Conservation (phyloP, 1,140 invertebrate genomes). For the Formica exsecta region DNA sequence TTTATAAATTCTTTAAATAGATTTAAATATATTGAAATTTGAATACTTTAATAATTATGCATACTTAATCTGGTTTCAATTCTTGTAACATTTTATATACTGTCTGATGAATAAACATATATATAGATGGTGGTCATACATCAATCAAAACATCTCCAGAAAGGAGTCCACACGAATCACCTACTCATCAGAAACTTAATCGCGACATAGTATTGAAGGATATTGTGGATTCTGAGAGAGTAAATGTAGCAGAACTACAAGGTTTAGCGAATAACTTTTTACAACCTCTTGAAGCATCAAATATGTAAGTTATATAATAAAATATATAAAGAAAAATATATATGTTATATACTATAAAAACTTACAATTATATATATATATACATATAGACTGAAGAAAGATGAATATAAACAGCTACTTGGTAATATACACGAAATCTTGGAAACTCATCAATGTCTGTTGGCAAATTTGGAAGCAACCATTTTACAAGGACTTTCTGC, state of each 20-base stretch:
- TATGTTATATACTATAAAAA: background rate
- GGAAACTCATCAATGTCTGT: constrained; percentile 93
- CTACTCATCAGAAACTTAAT: constrained; percentile 89
- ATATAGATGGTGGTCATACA: constrained; percentile 57
- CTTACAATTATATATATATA: constrained; percentile 80
- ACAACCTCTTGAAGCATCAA: constrained; percentile 92
- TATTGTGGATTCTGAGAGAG: constrained; percentile 96
- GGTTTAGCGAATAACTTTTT: constrained; percentile 94
- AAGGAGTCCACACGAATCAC: constrained; percentile 86
- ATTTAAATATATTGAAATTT: background rate
- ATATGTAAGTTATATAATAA: constrained; percentile 90
- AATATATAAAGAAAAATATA: background rate
- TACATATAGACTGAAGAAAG: constrained; percentile 89
- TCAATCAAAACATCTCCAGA: constrained; percentile 87
- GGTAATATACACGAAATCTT: constrained; percentile 96
- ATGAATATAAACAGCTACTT: constrained; percentile 94
- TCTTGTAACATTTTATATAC: background rate
- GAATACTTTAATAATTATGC: background rate
- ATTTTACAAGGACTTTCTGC: constrained; percentile 91
- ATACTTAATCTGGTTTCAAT: background rate
- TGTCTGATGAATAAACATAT: background rate
- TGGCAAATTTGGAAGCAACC: constrained; percentile 92
- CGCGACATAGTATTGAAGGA: constrained; percentile 95
- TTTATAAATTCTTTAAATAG: background rate
- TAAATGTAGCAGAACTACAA: constrained; percentile 95